Base-by-base conservation (phyloP, 2,113 vertebrate species). In the Perca flavescens region DNA sequence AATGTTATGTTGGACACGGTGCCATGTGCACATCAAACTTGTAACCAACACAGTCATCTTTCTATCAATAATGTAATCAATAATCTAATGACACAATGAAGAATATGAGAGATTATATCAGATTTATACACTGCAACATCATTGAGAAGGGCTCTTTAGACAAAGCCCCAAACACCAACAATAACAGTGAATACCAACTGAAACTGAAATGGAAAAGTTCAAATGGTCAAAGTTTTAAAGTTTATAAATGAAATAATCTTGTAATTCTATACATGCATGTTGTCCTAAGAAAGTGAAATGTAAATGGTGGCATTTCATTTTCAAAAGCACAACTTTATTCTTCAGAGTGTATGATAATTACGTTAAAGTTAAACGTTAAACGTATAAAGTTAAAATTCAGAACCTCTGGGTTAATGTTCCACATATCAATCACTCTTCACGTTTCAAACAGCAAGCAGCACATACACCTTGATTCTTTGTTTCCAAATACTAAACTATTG, bases 381-480 rank as follows among this genome's bases (percentile, higher is more conserved):
- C 28, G 28, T 28, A 28, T 69, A 82, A 34, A 53, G 25, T 50
- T 65, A 81, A 36, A 49, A 69, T 74, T 70, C n/a, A 13, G n/a
- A 77, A 79, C 25, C 63, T 74, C 53, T 46, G 31, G 36, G 54
- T 85, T 67, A 57, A 83, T 78, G 52, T 61, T 84, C 12, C 67
- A 71, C 9, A 52, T 50, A 80, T 88, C 63, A 91, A 62, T 86
- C 70, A 77, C 40, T 71, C 53, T 36, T 57, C 40, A 1, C 12
- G 9, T 74, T 80, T 88, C 31, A 70, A 82, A 82, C 25, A 82
- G 19, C 46, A 63, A 47, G 47, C 73, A 75, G 72, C 80, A 53
- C 15, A 21, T 74, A 60, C 56, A 77, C 40, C 49, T 67, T 21
- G 50, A 31, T 57, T 66, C 50, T 54, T 65, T 28, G 53, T 47